Percentiles rank a stretch among this genome's conserved stretches.
Evolutionary conservation across 2,888 invertebrate species (phyloP).

Genomic region (Drosophila affinis): DNA sequence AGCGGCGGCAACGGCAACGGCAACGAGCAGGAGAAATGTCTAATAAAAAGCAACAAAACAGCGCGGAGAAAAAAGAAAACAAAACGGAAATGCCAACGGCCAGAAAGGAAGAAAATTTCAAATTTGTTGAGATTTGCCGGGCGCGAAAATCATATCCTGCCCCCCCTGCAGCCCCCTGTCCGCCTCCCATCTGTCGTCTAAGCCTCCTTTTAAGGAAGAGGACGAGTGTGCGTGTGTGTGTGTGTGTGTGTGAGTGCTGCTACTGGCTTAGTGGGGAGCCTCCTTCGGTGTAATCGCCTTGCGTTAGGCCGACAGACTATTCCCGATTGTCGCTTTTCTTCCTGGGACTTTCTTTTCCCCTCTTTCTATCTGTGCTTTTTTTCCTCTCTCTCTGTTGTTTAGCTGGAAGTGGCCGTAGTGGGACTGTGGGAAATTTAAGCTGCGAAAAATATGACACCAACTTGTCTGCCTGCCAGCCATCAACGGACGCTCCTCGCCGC

Average conservation of each 20-base stretch:
- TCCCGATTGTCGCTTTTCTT: constrained; percentile 17
- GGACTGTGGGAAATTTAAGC: constrained; percentile 73
- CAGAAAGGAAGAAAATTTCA: constrained; percentile 51
- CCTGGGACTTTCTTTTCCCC: not conserved
- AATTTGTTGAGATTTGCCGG: constrained; percentile 72
- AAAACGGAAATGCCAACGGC: constrained; percentile 66
- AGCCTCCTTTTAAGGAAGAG: constrained; percentile 9
- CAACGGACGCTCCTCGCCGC: constrained; percentile 27
- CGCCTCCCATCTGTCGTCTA: not conserved
- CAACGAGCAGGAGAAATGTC: constrained; percentile 27
- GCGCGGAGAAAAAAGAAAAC: constrained; percentile 1
- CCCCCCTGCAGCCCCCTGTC: too few relatives aligned
- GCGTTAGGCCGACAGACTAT: constrained; percentile 55
- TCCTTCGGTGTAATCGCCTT: constrained; percentile 59
- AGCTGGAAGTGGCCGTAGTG: constrained; percentile 32
- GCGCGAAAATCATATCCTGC: constrained; percentile 73
- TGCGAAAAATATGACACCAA: constrained; percentile 81
- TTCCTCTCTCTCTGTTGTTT: constrained; percentile 6
- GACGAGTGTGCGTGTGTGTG: not conserved
- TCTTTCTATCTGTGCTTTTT: not conserved
- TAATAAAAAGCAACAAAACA: constrained; percentile 44
- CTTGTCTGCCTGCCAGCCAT: constrained; percentile 37
- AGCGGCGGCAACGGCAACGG: constrained; percentile 30
- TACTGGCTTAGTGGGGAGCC: constrained; percentile 30
- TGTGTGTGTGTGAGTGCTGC: constrained; percentile 6